Evolutionary conservation across 2,888 invertebrate genomes (phyloP), one percentile per base, ranked within the genome.

Genomic region (Cheilosia soror): DNA sequence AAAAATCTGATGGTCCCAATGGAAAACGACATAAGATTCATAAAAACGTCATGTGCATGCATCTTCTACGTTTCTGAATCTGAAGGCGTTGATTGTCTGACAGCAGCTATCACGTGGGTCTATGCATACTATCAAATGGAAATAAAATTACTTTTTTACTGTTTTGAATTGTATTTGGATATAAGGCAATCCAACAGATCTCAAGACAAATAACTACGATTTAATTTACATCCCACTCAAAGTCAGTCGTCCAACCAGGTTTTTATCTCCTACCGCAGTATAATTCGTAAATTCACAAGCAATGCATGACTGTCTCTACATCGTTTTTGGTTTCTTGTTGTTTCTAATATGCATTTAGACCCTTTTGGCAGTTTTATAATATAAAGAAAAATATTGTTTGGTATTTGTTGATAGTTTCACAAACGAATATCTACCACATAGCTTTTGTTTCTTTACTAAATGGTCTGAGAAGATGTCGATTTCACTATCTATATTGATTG

Each of bases 91-190:
- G 65, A 6, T 51, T 77, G 68, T 78, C 69, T 78, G 78, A 71
- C 78, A 78, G 71, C 78, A 71, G 71, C 47, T 78, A 55, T 78
- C 71, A 78, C 78, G 78, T 78, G 69, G 69, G 78, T 29, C 13
- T 15, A 6, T 13, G 29, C 40, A 5, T 20, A 58, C 51, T 65
- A 15, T 15, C 55, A 58, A 58, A 69, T 37, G 5, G 57, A 69
- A 49, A 49, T 49, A 49, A 58, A 49, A 58, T 27, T 71, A 20
- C 25, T 6, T 49, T 0, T 57, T 44, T 44, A 68, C 42, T 68
- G 6, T 42, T 15, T 44, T 31, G 27, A 49, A 66, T 53, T 72
- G 47, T 55, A 58, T 51, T 4, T 25, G 55, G 20, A 29, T 20
- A 44, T 15, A 58, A n/a, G 27, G 4, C 51, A 29, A 27, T 44